Base-by-base conservation (phyloP, 2,113 vertebrate genomes). In the Camelus dromedarius region DNA sequence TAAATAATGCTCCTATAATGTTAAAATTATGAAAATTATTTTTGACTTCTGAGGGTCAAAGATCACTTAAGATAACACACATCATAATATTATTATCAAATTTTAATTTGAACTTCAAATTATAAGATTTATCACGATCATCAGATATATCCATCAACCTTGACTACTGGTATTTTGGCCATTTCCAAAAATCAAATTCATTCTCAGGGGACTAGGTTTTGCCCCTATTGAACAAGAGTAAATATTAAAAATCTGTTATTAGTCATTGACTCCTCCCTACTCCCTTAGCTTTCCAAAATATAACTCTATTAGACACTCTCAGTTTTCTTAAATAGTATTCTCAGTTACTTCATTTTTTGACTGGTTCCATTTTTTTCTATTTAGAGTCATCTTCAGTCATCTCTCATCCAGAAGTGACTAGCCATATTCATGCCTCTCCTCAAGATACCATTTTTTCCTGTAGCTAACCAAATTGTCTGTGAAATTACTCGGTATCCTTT, bases 31-130 rank as follows among this genome's bases (percentile, higher is more conserved):
- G 72, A 15, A 96, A 70, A 83, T 66, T 89, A 86, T 62, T 58
- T 62, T 32, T 88, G 52, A 70, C 10, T 72, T 85, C 4, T 60
- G 15, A 66, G 79, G 5, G 9, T 77, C 18, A 24, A 77, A 95
- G 84, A 30, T 62, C 32, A 77, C 6, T 52, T 58, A 82, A 73
- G 5, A 32, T 69, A 66, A 48, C 20, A 50, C 48, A 26, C 6
- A 42, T 69, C 19, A 76, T 1, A 28, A 77, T 52, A n/a, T 46
- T 56, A 54, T 54, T 8, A 66, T 79, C 4, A 82, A 58, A 88
- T 73, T n/a, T 85, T 66, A 88, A 73, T 86, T 85, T 95, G 12
- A 93, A 75, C 5, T 46, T 60, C n/a, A 81, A 85, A 86, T 52
- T 28, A 66, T 81, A 81, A 19, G 64, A 75, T 93, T 70, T 16